Evolutionary conservation across 2,888 invertebrate species (phyloP), one percentile per base, ranked within the genome.

Genomic region (Drosophila limbata): DNA sequence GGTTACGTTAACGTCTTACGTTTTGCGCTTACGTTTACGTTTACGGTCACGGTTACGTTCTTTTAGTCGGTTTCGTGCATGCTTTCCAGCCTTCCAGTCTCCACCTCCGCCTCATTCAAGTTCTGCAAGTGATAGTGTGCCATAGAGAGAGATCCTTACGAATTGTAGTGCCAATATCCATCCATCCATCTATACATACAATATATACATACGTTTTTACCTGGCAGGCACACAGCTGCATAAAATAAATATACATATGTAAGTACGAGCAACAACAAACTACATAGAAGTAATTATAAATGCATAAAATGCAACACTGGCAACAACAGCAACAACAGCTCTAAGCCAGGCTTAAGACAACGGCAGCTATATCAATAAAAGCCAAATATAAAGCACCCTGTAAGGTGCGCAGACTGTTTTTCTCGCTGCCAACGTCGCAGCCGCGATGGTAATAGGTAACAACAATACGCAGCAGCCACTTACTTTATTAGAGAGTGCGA

Each of bases 361-460:
- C 61, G 51, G 33, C 59, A 78, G 68, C 80, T 59, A 64, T 78
- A 68, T 64, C 67, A 77, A 79, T 79, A 80, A 78, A 80, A 77
- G 77, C 69, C 77, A 75, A 70, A 81, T 67, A 73, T 69, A 75
- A 84, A 78, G 75, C 89, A 84, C 89, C 89, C 84, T 89, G 85
- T 84, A 84, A 77, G 68, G 63, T 72, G 82, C 74, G 56, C 56
- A 57, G 56, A 47, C 53, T 40, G 25, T 53, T 53, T 50, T 53
- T 53, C 53, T 53, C 77, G 60, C 55, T 64, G 77, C 44, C 63
- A 35, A 59, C 69, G 69, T 79, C 76, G 79, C 79, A 56, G 67
- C 79, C 64, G 70, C 78, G 33, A 48, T 72, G 83, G 85, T 84
- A 73, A 82, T 77, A 63, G 84, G 75, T 76, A 79, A 73, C 56